Evolutionary conservation across 2,797 vertebrate genomes (phyloP).

Genomic region (Sebastes oblongus): DNA sequence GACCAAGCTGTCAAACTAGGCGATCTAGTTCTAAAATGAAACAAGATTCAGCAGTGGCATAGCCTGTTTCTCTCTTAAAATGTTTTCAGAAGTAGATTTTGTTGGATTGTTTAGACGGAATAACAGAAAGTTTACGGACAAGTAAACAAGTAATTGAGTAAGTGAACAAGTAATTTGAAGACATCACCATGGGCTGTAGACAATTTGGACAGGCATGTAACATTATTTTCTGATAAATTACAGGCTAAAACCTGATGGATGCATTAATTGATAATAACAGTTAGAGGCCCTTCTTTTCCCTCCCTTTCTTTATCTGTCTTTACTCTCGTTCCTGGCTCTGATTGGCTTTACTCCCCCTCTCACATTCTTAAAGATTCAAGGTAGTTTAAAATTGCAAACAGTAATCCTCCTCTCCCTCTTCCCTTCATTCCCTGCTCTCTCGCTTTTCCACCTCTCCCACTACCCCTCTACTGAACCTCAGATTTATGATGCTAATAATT

Average conservation of each 20-base stretch:
- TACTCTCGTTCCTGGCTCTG: background rate
- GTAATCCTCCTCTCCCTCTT: background rate
- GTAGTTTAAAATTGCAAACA: conserved; percentile 19
- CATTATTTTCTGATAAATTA: background rate
- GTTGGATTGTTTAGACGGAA: no score
- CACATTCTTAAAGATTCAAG: conserved; percentile 6
- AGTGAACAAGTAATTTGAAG: background rate
- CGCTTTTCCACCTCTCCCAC: conserved; percentile 8
- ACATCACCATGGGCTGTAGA: background rate
- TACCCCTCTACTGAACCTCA: conserved; percentile 34
- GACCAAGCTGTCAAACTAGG: no score
- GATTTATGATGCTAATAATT: conserved; percentile 69
- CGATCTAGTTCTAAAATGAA: no score
- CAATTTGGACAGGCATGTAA: background rate
- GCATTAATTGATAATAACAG: background rate
- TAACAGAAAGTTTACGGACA: no score
- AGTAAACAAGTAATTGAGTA: no score
- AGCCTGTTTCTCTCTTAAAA: no score
- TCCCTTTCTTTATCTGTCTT: background rate
- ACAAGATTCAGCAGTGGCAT: no score
- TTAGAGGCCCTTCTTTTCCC: background rate
- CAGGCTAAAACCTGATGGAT: background rate
- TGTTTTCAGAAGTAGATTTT: no score
- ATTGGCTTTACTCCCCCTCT: background rate
- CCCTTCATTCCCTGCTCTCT: background rate